Conservation (phyloP, 2,113 vertebrate species). For the Brachyhypopomus occidentalis region DNA sequence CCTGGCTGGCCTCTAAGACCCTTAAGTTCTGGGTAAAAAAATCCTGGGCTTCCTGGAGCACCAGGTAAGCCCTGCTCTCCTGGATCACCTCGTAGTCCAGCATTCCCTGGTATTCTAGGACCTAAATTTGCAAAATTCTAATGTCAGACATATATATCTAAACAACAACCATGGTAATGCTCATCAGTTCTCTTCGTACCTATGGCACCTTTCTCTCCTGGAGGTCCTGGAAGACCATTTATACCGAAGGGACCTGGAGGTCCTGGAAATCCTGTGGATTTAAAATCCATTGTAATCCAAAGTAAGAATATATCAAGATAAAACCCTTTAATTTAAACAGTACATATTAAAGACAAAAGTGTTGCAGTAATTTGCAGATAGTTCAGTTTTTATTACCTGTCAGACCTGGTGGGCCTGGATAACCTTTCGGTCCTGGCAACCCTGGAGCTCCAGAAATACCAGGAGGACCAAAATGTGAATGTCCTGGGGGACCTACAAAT, state of each 20-base stretch:
- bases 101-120: not conserved
- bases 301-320: too few relatives aligned
- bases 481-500: constrained; percentile 63
- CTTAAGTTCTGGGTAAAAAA: constrained; percentile 15
- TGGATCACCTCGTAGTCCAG: constrained; percentile 32
- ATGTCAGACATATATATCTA: not conserved
- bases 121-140: constrained; percentile 24
- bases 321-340: too few relatives aligned
- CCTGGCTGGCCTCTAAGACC: constrained; percentile 34
- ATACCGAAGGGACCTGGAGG: constrained; percentile 19
- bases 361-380: too few relatives aligned
- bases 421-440: constrained; percentile 35
- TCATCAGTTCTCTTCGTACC: constrained; percentile 64
- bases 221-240: constrained; percentile 51
- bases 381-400: constrained; percentile 25
- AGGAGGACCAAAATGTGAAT: constrained; percentile 63
- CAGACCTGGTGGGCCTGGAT: constrained; percentile 21
- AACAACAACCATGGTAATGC: not conserved
- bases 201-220: constrained; percentile 73
- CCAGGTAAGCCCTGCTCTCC: constrained; percentile 41
- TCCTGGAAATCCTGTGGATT: constrained; percentile 24
- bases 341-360: too few relatives aligned
- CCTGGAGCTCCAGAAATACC: constrained; percentile 66
- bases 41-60: constrained; percentile 15
- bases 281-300: not conserved